These are phyloP conservation scores for Berghia stephanieae DNA, from an alignment of 1,140 invertebrate genomes.

Conservation along the genomic window DNA sequence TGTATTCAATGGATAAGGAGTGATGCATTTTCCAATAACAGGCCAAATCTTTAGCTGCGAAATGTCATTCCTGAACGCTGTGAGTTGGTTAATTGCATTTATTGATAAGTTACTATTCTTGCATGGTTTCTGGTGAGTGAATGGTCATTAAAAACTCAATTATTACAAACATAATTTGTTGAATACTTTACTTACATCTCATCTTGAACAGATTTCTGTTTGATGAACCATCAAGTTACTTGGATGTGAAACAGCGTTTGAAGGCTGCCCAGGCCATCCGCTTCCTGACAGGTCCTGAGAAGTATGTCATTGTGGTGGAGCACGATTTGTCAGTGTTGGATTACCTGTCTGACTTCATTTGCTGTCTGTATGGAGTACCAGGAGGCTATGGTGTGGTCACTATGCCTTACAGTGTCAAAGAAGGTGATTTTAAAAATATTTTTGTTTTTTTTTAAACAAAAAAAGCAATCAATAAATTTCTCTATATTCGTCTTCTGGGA, in stretches of 20 bases:
- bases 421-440: conserved; percentile 74
- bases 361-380: conserved; percentile 97
- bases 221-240: conserved; percentile 98
- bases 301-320: conserved; percentile 99
- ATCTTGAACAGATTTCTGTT: conserved; percentile 87
- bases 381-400: conserved; percentile 99
- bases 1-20: too few species aligned
- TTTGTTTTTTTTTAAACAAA: too few species aligned
- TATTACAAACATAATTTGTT: too few species aligned
- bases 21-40: too few species aligned
- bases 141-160: too few species aligned
- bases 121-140: too few species aligned
- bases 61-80: background rate
- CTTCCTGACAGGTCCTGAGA: conserved; percentile 87
- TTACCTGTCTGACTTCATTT: conserved; percentile 99
- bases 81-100: too few species aligned
- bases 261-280: conserved; percentile 96
- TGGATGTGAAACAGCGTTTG: conserved; percentile 98
- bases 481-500: too few species aligned
- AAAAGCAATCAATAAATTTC: too few species aligned
- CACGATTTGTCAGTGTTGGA: conserved; percentile 99
- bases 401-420: conserved; percentile 98
- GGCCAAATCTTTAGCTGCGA: too few species aligned
- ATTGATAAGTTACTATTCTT: too few species aligned
- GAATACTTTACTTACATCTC: conserved; percentile 29